A percentile compares a stretch with the other conserved stretches of the same genome.
phyloP scores from a whole-genome alignment of 1,140 invertebrate genomes.

The Heliconius melpomene region DNA sequence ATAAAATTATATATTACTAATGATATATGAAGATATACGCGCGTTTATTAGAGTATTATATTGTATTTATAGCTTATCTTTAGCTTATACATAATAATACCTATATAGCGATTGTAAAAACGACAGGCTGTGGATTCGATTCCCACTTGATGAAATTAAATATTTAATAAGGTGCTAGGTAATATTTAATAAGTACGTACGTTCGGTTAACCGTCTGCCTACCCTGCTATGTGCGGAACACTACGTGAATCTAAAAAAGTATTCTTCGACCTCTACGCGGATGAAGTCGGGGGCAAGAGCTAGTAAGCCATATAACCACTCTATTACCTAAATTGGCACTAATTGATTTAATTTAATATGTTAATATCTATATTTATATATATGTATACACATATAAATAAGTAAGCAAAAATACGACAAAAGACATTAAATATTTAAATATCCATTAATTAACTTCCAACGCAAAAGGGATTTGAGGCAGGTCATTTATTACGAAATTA shows the following conservation, averaged over 20 bases:
- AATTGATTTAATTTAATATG: background rate
- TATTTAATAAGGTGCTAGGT: no score
- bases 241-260: no score
- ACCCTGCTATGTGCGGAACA: no score
- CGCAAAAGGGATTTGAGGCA: constrained; percentile 15
- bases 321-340: background rate
- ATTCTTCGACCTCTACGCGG: no score
- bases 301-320: background rate
- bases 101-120: no score
- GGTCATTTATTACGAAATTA: constrained; percentile 23
- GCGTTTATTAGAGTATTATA: no score
- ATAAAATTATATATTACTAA: background rate
- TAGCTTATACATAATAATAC: background rate
- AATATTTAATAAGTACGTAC: no score
- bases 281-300: no score
- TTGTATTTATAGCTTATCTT: background rate
- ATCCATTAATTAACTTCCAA: background rate
- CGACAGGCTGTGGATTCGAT: no score
- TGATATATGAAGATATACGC: background rate
- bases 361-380: background rate
- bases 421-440: background rate
- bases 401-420: background rate
- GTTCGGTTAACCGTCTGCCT: no score
- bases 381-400: background rate
- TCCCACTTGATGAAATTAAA: no score